These are phyloP conservation scores for Lerista edwardsae DNA, from an alignment of 2,797 vertebrate genomes.

Conservation along the genomic window DNA sequence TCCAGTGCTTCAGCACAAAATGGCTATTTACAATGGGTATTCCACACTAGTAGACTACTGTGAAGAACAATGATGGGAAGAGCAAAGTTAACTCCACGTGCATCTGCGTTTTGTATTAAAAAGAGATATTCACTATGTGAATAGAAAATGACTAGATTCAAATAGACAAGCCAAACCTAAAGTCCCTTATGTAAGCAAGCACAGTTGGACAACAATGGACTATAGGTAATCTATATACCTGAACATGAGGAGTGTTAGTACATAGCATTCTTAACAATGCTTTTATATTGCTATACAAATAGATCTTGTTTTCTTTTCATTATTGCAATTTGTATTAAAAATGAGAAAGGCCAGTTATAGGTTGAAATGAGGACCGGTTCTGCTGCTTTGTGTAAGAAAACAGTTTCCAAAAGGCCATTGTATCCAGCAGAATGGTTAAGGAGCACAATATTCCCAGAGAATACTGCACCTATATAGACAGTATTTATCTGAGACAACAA, in stretches of 20 bases:
- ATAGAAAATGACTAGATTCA: conserved; percentile 72
- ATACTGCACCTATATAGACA: conserved; percentile 48
- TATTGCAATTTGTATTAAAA: conserved; percentile 66
- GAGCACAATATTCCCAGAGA: conserved; percentile 49
- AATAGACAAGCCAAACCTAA: conserved; percentile 70
- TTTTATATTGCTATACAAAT: conserved; percentile 78
- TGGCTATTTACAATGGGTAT: conserved; percentile 70
- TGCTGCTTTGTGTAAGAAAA: conserved; percentile 58
- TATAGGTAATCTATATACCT: conserved; percentile 69
- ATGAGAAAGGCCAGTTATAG: conserved; percentile 58
- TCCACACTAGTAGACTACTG: conserved; percentile 61
- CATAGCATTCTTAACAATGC: conserved; percentile 74
- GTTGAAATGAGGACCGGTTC: conserved; percentile 58
- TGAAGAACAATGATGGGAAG: conserved; percentile 72
- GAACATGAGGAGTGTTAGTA: conserved; percentile 73
- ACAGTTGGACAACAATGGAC: conserved; percentile 75
- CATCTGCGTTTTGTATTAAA: conserved; percentile 69
- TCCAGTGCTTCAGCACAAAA: conserved; percentile 65
- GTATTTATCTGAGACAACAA: conserved; percentile 38
- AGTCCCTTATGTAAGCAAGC: conserved; percentile 76
- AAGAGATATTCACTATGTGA: conserved; percentile 66
- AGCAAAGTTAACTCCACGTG: conserved; percentile 65
- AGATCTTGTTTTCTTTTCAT: conserved; percentile 72
- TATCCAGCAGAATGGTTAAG: conserved; percentile 43
- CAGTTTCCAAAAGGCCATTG: conserved; percentile 64